A percentile compares a stretch with the other conserved stretches of the same genome.
phyloP scores from a whole-genome alignment of 2,888 invertebrate genomes.

The Drosophila dives region DNA sequence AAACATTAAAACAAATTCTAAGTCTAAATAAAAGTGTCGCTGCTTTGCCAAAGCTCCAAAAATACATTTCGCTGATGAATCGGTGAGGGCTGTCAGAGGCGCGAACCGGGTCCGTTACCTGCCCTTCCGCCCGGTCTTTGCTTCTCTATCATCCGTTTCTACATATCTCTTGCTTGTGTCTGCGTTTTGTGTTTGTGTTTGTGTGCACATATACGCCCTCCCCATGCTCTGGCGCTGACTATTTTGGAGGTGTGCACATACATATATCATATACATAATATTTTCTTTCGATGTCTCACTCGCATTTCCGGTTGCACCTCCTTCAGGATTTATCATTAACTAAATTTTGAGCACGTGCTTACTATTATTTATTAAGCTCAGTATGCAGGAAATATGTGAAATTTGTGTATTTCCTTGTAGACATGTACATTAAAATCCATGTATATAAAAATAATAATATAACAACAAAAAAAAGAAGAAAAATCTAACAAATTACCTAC shows the following conservation, averaged over 20 bases:
- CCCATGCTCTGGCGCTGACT: conserved; percentile 36
- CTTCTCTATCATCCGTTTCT: conserved; percentile 20
- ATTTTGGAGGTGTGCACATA: conserved; percentile 47
- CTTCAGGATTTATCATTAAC: background rate
- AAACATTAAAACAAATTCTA: conserved; percentile 56
- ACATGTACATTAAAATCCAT: background rate
- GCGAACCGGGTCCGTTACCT: conserved; percentile 51
- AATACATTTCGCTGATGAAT: conserved; percentile 67
- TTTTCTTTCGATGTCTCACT: conserved; percentile 8
- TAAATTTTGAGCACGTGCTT: background rate
- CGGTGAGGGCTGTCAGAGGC: conserved; percentile 49
- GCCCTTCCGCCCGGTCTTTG: conserved; percentile 1
- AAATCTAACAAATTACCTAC: conserved; percentile 60
- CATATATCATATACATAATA: background rate
- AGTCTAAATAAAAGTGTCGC: conserved; percentile 68
- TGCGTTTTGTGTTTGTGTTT: conserved; percentile 1
- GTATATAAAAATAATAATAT: background rate
- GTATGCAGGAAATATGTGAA: background rate
- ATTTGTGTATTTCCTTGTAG: background rate
- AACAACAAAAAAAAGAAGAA: conserved; percentile 26
- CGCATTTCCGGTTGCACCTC: conserved; percentile 37
- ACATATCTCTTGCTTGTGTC: conserved; percentile 5
- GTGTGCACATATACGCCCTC: conserved; percentile 26
- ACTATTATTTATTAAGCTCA: background rate
- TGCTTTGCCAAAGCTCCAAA: conserved; percentile 75